These are phyloP conservation scores for Dipodomys merriami DNA, from an alignment of 2,113 vertebrate genomes.

Conservation along the genomic window DNA sequence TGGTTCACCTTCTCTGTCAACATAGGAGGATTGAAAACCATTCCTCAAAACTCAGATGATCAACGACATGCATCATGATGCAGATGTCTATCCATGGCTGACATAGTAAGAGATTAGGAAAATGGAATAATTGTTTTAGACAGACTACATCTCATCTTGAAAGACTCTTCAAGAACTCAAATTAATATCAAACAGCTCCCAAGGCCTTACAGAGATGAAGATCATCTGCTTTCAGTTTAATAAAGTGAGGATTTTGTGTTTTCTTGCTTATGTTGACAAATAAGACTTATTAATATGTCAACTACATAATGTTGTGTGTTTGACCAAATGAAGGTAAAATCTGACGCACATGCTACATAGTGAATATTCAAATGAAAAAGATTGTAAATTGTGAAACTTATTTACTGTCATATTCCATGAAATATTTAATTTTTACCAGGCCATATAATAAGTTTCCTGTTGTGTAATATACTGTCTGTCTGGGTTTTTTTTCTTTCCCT, in stretches of 20 bases:
- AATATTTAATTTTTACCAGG: not conserved
- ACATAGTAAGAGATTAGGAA: not conserved
- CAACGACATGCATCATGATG: not conserved
- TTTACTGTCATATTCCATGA: not conserved
- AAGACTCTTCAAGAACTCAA: conserved; percentile 40
- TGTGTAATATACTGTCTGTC: not conserved
- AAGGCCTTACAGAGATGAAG: not conserved
- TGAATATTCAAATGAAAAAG: conserved; percentile 4
- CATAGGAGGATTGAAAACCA: not conserved
- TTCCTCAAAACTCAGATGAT: not conserved
- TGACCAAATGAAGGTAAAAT: conserved; percentile 28
- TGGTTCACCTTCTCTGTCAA: not conserved
- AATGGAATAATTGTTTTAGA: not conserved
- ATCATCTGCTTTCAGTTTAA: not conserved
- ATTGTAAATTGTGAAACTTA: not conserved
- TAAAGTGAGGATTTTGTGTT: not conserved
- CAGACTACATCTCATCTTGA: not conserved
- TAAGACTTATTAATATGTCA: not conserved
- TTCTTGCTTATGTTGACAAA: conserved; percentile 17
- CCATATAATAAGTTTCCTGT: conserved; percentile 21
- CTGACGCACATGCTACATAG: not conserved
- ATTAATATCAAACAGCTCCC: not conserved
- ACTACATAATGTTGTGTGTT: not conserved
- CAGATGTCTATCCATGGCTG: not conserved
- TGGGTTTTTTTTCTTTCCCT: not conserved